Evolutionary conservation across 1,140 invertebrate species (phyloP).

Genomic region (Psix sp.): DNA sequence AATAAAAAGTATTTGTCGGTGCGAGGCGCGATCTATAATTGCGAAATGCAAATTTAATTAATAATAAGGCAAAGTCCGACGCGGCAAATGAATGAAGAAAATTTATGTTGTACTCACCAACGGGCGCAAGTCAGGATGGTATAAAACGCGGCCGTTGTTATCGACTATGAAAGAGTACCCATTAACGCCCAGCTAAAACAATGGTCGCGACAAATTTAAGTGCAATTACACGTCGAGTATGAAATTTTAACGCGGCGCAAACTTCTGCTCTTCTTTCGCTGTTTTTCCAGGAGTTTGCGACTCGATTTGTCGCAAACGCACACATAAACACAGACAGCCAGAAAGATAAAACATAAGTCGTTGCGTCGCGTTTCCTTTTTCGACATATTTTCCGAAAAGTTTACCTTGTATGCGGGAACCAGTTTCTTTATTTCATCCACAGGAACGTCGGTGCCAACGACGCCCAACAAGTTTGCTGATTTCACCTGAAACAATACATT

Average conservation of each 20-base stretch:
- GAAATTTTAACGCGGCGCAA: conserved; percentile 11
- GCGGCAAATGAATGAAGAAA: conserved; percentile 15
- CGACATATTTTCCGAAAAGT: conserved; percentile 6
- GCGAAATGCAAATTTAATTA: conserved; percentile 38
- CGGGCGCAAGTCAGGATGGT: conserved; percentile 97
- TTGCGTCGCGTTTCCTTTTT: too few species aligned
- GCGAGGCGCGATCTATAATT: conserved; percentile 9
- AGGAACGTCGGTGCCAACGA: conserved; percentile 95
- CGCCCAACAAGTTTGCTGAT: conserved; percentile 92
- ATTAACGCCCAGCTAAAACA: conserved; percentile 92
- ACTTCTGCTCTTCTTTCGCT: conserved; percentile 10
- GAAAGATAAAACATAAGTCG: too few species aligned
- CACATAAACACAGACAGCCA: too few species aligned
- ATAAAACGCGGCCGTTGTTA: conserved; percentile 97
- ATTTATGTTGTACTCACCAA: conserved; percentile 81
- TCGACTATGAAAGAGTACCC: conserved; percentile 97
- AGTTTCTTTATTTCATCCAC: conserved; percentile 94
- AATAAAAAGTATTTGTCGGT: conserved; percentile 18
- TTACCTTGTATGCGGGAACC: conserved; percentile 93
- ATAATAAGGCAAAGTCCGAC: conserved; percentile 37
- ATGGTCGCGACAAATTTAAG: conserved; percentile 47
- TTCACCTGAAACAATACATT: conserved; percentile 82
- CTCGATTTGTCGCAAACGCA: too few species aligned
- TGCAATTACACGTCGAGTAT: conserved; percentile 35
- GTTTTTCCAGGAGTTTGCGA: too few species aligned